Evolutionary conservation across 2,888 invertebrate species (phyloP).

Genomic region (Apomyelois bistriatella): DNA sequence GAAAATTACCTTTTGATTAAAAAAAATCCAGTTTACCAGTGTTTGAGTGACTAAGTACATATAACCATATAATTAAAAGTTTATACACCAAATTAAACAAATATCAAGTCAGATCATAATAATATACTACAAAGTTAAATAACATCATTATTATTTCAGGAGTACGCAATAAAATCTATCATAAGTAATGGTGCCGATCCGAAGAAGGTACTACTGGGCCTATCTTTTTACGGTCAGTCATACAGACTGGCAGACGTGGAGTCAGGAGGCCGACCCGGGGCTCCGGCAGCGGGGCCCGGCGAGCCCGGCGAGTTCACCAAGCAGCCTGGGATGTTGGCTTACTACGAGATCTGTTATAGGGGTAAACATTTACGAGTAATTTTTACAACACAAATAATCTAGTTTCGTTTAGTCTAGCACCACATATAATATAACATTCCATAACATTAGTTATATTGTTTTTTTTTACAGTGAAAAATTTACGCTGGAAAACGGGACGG

Average conservation of each 20-base stretch:
- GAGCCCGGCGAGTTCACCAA: constrained; percentile 89
- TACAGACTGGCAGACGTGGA: constrained; percentile 81
- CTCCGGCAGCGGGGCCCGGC: constrained; percentile 86
- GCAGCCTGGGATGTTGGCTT: constrained; percentile 93
- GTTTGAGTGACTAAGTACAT: no score
- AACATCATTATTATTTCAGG: constrained; percentile 63
- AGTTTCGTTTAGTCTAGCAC: no score
- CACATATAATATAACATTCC: no score
- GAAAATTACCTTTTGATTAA: no score
- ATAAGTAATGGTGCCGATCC: constrained; percentile 86
- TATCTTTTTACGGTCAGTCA: constrained; percentile 94
- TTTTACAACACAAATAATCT: no score
- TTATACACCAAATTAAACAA: no score
- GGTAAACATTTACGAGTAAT: constrained; percentile 34
- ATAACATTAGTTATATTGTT: no score
- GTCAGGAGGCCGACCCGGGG: constrained; percentile 75
- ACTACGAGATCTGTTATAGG: constrained; percentile 90
- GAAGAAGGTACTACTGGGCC: constrained; percentile 88
- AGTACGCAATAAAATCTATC: constrained; percentile 89
- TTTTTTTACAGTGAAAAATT: constrained; percentile 75
- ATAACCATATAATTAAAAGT: no score
- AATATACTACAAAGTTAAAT: no score
- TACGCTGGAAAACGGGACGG: constrained; percentile 84
- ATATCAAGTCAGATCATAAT: no score
- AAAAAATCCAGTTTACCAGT: no score